Conservation (phyloP, 2,797 vertebrate genomes). For the Cynodonichthys magdalenae region DNA sequence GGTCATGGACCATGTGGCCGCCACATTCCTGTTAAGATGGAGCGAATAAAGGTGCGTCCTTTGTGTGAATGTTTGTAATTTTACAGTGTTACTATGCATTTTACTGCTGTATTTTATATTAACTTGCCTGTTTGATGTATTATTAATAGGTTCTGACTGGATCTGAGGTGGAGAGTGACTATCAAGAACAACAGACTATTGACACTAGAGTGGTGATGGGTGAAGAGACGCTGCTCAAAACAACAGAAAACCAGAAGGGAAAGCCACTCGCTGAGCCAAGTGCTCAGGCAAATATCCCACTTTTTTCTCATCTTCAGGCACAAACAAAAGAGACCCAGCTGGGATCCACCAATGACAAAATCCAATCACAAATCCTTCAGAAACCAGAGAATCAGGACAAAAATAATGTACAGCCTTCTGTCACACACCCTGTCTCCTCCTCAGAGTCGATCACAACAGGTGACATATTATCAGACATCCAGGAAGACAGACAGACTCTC, state of each 20-base stretch:
- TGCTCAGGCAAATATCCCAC: slow-evolving; percentile 47
- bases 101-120: not conserved
- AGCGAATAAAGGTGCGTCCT: slow-evolving; percentile 73
- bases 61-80: slow-evolving; percentile 13
- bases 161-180: slow-evolving; percentile 83
- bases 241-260: slow-evolving; percentile 70
- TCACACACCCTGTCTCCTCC: slow-evolving; percentile 35
- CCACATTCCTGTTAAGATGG: slow-evolving; percentile 82
- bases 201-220: slow-evolving; percentile 93
- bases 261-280: slow-evolving; percentile 41
- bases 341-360: slow-evolving; percentile 66
- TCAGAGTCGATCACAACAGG: slow-evolving; percentile 52
- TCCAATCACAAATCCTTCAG: slow-evolving; percentile 35
- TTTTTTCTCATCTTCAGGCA: slow-evolving; percentile 52
- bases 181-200: slow-evolving; percentile 80
- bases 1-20: slow-evolving; percentile 79
- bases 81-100: slow-evolving; percentile 1
- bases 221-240: slow-evolving; percentile 85
- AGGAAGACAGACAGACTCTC: slow-evolving; percentile 67
- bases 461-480: slow-evolving; percentile 59
- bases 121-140: slow-evolving; percentile 31
- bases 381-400: slow-evolving; percentile 60
- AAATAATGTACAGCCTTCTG: slow-evolving; percentile 36
- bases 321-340: slow-evolving; percentile 54
- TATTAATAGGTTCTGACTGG: slow-evolving; percentile 77